These are phyloP conservation scores for Steinernema khuongi DNA, from an alignment of 1,140 invertebrate genomes.

Conservation along the genomic window DNA sequence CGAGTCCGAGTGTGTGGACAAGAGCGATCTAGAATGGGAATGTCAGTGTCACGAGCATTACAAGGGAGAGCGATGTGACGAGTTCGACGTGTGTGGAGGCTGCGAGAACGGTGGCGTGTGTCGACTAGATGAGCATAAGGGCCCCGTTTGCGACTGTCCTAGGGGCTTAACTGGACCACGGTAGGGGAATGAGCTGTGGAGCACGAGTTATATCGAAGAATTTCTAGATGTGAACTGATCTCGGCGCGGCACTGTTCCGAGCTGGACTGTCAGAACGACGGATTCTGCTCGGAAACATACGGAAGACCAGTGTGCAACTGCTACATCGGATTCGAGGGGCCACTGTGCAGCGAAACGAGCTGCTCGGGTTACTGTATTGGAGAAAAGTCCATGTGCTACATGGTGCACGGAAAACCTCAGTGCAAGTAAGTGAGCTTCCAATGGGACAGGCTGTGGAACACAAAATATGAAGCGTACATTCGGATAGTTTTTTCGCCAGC, in stretches of 20 bases:
- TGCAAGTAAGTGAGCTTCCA: neutral
- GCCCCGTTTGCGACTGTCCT: neutral
- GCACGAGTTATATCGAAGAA: neutral
- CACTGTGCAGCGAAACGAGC: neutral
- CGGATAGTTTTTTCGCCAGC: no score
- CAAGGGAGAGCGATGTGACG: neutral
- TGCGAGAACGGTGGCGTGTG: neutral
- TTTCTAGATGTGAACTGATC: neutral
- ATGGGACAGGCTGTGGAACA: neutral
- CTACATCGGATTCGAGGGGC: neutral
- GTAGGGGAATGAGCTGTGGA: neutral
- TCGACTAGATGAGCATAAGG: neutral
- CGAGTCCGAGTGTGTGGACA: neutral
- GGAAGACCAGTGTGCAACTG: neutral
- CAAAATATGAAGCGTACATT: no score
- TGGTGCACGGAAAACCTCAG: neutral
- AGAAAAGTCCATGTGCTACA: neutral
- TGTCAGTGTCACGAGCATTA: neutral
- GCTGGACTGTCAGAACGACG: neutral
- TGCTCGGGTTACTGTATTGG: neutral
- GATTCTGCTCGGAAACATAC: neutral
- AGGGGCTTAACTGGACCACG: neutral
- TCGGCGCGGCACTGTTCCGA: neutral
- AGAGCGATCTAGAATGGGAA: neutral
- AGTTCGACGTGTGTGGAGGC: neutral